Evolutionary conservation across 2,888 invertebrate genomes (phyloP), one percentile per base, ranked within the genome.

Genomic region (Baronia brevicornis): DNA sequence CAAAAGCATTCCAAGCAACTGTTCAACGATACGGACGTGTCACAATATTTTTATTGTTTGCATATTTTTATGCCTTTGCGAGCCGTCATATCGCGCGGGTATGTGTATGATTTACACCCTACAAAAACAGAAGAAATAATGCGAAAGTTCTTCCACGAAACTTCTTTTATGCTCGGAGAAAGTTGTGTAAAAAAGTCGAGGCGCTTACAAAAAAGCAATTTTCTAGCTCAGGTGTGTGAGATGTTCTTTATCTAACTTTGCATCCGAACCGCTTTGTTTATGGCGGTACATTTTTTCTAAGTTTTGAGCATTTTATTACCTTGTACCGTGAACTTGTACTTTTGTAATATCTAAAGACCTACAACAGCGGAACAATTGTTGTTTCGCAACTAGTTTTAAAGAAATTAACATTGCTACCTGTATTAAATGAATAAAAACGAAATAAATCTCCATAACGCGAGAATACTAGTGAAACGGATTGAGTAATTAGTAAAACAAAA

Each of bases 191-290:
- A 78, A 79, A 82, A 79, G 65, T 74, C 71, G 70, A 73, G 77
- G 72, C 75, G 79, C 71, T 80, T 79, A 77, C 75, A 82, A 82
- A 84, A 84, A 84, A 80, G 84, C 80, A 84, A 84, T 84, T 84
- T 84, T 68, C 84, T 80, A 84, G 79, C 84, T 84, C 84, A 84
- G 84, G 84, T 84, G 84, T 82, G 82, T 82, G 70, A 74, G 82
- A 82, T 80, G 82, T 84, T 84, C 78, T 82, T 84, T 84, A 84
- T 84, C 84, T 84, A 80, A 84, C 75, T 84, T 84, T 82, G 78
- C 84, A 84, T 84, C 84, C 79, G 75, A 78, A 75, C 72, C 57
- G 69, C 57, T 78, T 84, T 80, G 78, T 84, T 84, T 84, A 82
- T 71, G 77, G 62, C 57, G 71, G 68, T 67, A 71, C 75, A 79